Conservation (phyloP, 2,888 invertebrate genomes). For the Axea sp. region DNA sequence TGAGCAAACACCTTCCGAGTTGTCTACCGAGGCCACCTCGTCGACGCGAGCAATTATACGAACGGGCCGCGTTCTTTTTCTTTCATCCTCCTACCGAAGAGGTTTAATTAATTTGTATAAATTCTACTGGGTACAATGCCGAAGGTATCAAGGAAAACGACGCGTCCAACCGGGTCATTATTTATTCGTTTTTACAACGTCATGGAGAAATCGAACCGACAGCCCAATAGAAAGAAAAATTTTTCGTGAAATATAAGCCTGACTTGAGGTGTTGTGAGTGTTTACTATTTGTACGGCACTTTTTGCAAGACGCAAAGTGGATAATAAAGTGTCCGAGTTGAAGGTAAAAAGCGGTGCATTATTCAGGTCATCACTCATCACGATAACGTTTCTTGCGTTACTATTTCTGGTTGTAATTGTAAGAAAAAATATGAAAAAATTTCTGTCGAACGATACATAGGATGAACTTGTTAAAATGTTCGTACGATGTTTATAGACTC, state of each 20-base stretch:
- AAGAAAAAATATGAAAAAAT: too few species aligned
- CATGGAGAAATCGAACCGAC: conserved; percentile 55
- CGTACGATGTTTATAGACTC: too few species aligned
- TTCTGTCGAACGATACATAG: too few species aligned
- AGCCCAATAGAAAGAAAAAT: conserved; percentile 46
- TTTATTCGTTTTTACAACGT: conserved; percentile 55
- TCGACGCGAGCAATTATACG: conserved; percentile 53
- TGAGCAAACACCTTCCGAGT: conserved; percentile 37
- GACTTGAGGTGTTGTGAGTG: conserved; percentile 27
- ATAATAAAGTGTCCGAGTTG: conserved; percentile 6
- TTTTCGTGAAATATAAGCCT: conserved; percentile 50
- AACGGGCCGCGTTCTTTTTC: conserved; percentile 35
- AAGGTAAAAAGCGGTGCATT: background rate
- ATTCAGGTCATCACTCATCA: conserved; percentile 6
- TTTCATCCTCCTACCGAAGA: conserved; percentile 27
- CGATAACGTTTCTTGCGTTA: background rate
- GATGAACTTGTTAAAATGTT: too few species aligned
- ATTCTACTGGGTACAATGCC: conserved; percentile 46
- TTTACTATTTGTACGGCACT: conserved; percentile 30
- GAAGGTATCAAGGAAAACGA: conserved; percentile 54
- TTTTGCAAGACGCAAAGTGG: conserved; percentile 7
- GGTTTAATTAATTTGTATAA: conserved; percentile 55
- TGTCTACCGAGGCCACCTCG: conserved; percentile 50
- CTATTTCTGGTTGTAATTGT: background rate
- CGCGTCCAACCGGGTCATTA: conserved; percentile 55